A percentile compares a stretch with the other conserved stretches of the same genome.
These are phyloP conservation scores for Calidris pygmaea DNA, from an alignment of 2,113 vertebrate genomes.

Conservation along the genomic window DNA sequence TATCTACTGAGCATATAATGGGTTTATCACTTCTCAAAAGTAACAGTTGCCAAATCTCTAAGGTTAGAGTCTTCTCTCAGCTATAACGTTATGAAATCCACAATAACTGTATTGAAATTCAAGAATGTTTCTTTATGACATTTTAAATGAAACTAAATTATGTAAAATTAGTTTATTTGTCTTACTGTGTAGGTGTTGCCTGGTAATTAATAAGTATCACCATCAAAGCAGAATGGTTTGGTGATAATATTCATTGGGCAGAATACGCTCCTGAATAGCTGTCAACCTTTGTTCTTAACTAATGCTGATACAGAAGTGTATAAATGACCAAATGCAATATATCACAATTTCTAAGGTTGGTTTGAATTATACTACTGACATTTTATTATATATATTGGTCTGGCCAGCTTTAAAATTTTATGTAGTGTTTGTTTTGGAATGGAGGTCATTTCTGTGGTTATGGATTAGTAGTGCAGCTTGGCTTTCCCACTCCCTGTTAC, in stretches of 20 bases:
- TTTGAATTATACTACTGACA: constrained; percentile 19
- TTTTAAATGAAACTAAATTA: not conserved
- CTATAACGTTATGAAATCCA: not conserved
- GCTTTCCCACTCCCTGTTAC: constrained; percentile 43
- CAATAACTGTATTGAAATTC: not conserved
- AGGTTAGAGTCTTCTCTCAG: not conserved
- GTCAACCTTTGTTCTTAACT: not conserved
- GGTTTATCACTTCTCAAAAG: constrained; percentile 11
- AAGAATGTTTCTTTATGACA: not conserved
- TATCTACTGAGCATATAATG: not conserved
- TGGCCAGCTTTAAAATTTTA: constrained; percentile 38
- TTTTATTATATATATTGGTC: constrained; percentile 28
- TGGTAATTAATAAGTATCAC: not conserved
- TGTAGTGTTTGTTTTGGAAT: constrained; percentile 54
- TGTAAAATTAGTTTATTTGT: not conserved
- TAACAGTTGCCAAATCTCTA: constrained; percentile 15
- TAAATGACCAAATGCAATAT: not conserved
- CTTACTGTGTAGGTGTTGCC: not conserved
- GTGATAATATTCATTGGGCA: not conserved
- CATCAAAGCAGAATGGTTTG: not conserved
- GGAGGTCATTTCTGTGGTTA: constrained; percentile 53
- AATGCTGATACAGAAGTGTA: not conserved
- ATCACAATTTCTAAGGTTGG: constrained; percentile 17
- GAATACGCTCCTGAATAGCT: not conserved
- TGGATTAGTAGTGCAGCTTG: constrained; percentile 37